Percentiles rank a stretch among this genome's conserved stretches.
Conservation (phyloP, 2,113 vertebrate genomes). For the Heterochromis multidens region DNA sequence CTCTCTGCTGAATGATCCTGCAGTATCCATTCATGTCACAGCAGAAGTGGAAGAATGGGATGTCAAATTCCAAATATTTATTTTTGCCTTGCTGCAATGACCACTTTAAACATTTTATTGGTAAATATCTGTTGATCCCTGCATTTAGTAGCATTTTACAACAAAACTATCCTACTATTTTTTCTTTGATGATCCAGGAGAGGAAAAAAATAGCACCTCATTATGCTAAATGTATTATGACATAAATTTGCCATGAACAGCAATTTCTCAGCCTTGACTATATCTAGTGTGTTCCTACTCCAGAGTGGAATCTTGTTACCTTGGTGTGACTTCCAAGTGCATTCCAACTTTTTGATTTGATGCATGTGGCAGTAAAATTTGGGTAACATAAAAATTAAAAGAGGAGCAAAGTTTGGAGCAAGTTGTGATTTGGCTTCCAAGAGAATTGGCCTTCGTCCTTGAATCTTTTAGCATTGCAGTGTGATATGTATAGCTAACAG, state of each 20-base stretch:
- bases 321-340: not conserved
- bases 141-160: not conserved
- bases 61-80: not conserved
- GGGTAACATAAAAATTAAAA: not conserved
- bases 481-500: not conserved
- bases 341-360: not conserved
- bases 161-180: not conserved
- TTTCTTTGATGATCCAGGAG: not conserved
- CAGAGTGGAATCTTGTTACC: not conserved
- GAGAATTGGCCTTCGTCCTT: not conserved
- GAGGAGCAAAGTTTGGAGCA: not conserved
- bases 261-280: not conserved
- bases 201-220: not conserved
- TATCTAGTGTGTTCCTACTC: not conserved
- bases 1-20: slow-evolving; percentile 7
- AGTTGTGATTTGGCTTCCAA: not conserved
- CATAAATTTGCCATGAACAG: not conserved
- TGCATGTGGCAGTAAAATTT: not conserved
- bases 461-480: not conserved
- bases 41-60: not conserved
- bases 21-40: not conserved
- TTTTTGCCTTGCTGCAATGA: not conserved
- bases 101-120: not conserved
- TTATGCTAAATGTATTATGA: not conserved
- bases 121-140: not conserved